phyloP scores from a whole-genome alignment of 2,888 invertebrate species.

The Axea sp. region DNA sequence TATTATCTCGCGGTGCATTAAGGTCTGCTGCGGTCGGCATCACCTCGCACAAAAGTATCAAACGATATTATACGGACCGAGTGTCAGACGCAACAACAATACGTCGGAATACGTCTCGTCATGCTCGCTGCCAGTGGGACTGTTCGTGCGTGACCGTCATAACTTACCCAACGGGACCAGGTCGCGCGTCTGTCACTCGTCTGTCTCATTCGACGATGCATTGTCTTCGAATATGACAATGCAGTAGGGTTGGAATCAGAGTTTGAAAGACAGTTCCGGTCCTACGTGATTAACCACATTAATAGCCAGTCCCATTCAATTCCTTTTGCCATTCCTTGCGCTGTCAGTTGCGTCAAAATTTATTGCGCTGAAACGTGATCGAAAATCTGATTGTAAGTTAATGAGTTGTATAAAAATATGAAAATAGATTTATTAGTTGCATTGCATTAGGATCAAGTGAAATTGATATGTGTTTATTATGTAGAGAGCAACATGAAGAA shows the following conservation, averaged over 20 bases:
- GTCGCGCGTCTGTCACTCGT: conserved; percentile 64
- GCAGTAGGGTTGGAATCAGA: conserved; percentile 45
- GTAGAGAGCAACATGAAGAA: too few relatives aligned
- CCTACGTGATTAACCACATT: conserved; percentile 57
- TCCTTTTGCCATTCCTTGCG: conserved; percentile 30
- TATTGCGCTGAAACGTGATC: conserved; percentile 7
- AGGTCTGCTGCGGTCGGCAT: conserved; percentile 56
- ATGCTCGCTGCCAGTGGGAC: conserved; percentile 60
- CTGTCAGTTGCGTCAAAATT: conserved; percentile 38
- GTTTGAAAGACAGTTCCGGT: conserved; percentile 59
- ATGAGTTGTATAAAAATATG: too few relatives aligned
- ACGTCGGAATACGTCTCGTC: conserved; percentile 64
- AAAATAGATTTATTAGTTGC: too few relatives aligned
- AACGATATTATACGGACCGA: conserved; percentile 58
- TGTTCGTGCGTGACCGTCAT: conserved; percentile 64
- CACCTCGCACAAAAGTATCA: conserved; percentile 61
- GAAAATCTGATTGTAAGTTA: conserved; percentile 8
- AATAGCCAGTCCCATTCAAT: conserved; percentile 43
- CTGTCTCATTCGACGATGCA: conserved; percentile 61
- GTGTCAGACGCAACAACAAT: conserved; percentile 62
- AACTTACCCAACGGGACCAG: conserved; percentile 63
- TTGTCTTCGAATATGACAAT: conserved; percentile 62
- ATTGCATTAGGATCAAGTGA: too few relatives aligned
- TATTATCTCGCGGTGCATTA: conserved; percentile 69
- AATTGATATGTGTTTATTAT: too few relatives aligned